Evolutionary conservation across 2,113 vertebrate genomes (phyloP).

Genomic region (Scytalopus superciliaris): DNA sequence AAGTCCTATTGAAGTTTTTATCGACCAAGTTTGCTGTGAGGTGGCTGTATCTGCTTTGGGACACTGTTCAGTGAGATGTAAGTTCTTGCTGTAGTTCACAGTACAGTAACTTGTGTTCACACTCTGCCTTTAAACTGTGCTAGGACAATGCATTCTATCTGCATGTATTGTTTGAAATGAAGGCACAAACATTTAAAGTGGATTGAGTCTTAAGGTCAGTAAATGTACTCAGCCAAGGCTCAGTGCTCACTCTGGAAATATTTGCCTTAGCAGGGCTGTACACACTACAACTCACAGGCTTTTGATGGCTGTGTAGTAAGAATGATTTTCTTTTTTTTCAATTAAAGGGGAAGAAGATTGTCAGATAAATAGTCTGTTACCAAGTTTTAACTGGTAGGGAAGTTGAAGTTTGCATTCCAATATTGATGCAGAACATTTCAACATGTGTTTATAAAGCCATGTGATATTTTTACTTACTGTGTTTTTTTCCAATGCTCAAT

Average conservation of each 20-base stretch:
- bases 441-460: background rate
- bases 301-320: background rate
- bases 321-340: background rate
- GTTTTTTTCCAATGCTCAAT: background rate
- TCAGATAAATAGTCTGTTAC: background rate
- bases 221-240: background rate
- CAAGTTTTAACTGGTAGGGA: background rate
- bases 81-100: background rate
- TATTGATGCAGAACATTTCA: background rate
- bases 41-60: accelerated
- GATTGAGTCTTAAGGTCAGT: background rate
- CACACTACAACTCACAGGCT: accelerated
- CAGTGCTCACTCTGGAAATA: background rate
- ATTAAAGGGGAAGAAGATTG: background rate
- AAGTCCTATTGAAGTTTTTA: background rate
- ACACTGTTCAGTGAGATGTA: background rate
- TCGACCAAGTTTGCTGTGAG: background rate
- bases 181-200: background rate
- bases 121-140: background rate
- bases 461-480: background rate
- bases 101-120: background rate
- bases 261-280: background rate
- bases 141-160: background rate
- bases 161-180: background rate
- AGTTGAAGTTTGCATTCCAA: background rate